Conservation (phyloP, 2,113 vertebrate genomes). For the Seriola quinqueradiata region DNA sequence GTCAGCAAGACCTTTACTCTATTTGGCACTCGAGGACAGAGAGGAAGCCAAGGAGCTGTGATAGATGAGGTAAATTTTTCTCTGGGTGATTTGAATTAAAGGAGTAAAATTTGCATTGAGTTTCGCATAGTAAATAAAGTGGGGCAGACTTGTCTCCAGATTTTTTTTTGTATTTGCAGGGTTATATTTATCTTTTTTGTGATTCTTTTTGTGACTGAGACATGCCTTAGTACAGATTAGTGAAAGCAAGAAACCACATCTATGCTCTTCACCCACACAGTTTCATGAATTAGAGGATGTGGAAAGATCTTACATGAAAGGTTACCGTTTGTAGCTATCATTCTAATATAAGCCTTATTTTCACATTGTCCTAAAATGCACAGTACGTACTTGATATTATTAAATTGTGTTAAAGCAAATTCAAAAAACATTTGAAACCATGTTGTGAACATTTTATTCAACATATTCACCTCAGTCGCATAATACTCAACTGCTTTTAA, state of each 20-base stretch:
- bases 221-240: slow-evolving; percentile 3
- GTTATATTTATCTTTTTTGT: slow-evolving; percentile 14
- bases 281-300: not conserved
- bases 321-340: no score
- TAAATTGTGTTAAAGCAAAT: not conserved
- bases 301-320: not conserved
- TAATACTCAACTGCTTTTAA: not conserved
- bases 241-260: not conserved
- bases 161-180: slow-evolving; percentile 3
- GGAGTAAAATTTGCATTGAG: slow-evolving; percentile 41
- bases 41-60: slow-evolving; percentile 23
- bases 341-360: not conserved
- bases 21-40: slow-evolving; percentile 13
- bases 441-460: not conserved
- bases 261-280: not conserved
- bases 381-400: not conserved
- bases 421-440: not conserved
- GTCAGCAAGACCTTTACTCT: slow-evolving; percentile 42
- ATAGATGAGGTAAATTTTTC: slow-evolving; percentile 12
- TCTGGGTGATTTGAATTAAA: slow-evolving; percentile 50
- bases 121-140: slow-evolving; percentile 40
- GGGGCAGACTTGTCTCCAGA: not conserved
- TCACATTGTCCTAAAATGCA: not conserved
- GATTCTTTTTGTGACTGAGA: slow-evolving; percentile 4
- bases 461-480: not conserved